Evolutionary conservation across 2,888 invertebrate genomes (phyloP), one percentile per base, ranked within the genome.

Genomic region (Pegoplata infirma): DNA sequence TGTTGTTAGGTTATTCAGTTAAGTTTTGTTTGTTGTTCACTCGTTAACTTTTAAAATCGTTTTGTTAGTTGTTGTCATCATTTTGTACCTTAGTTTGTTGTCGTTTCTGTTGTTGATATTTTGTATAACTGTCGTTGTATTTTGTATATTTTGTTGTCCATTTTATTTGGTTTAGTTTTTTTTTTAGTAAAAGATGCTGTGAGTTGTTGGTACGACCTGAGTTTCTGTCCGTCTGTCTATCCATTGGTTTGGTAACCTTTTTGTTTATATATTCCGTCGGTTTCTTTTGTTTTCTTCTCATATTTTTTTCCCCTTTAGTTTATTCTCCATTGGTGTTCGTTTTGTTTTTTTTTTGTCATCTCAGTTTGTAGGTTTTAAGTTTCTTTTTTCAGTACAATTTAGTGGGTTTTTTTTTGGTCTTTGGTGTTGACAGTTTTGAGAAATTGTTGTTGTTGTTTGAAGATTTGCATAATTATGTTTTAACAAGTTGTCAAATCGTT

Each of bases 241-340:
- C 64, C 59, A 44, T 69, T 44, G 3, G 32, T 53, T 51, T 64
- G 68, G 32, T 72, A 2, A 67, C 46, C 46, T 58, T 47, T 59
- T 69, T 59, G 44, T 59, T 44, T 12, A 6, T 40, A 40, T 68
- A 10, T 68, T 75, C 28, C 17, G 75, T 56, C 75, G 68, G 78
- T 67, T 28, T 44, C 68, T 64, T 68, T 78, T 68, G 56, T 63
- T 66, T 63, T 21, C 32, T 49, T 66, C n/a, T 14, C n/a, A 2
- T 14, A 4, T 8, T 56, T 19, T 56, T 28, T n/a, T 2, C n/a
- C n/a, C n/a, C n/a, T 58, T 32, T 14, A n/a, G 56, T 76, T 64
- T 44, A 64, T 80, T 82, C 83, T 82, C 78, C 78, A 82, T 82
- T 83, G 77, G 80, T 73, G 80, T 76, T 68, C 28, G 61, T 17